Conservation (phyloP, 1,140 invertebrate genomes). For the Drosophila pallidifrons region DNA sequence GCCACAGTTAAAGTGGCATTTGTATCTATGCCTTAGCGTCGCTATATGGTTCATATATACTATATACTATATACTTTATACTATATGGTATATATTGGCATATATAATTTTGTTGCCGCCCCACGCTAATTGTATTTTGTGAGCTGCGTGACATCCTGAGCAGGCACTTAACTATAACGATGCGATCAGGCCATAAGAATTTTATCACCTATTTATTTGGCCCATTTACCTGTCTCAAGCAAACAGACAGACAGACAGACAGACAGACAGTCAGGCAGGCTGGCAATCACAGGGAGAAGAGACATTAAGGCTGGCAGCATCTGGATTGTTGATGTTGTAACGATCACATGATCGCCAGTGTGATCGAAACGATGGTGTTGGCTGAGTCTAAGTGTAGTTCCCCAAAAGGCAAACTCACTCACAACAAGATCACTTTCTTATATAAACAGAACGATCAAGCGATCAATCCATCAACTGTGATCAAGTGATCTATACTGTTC, state of each 20-base stretch:
- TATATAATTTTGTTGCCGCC: neutral
- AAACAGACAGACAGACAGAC: slow-evolving; percentile 4
- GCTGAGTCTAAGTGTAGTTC: slow-evolving; percentile 9
- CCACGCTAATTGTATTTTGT: neutral
- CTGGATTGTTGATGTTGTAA: slow-evolving; percentile 21
- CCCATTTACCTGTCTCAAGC: slow-evolving; percentile 37
- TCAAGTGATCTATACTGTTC: slow-evolving; percentile 9
- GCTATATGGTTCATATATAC: slow-evolving; percentile 16
- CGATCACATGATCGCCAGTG: slow-evolving; percentile 21
- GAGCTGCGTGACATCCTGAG: slow-evolving; percentile 24
- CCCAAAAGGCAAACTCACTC: neutral
- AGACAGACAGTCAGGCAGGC: neutral
- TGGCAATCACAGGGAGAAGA: neutral
- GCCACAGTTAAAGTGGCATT: too few species aligned
- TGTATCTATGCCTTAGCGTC: slow-evolving; percentile 3
- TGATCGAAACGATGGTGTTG: neutral
- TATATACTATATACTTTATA: slow-evolving; percentile 21
- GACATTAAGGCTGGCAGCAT: neutral
- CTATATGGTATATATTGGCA: neutral
- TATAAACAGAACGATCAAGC: slow-evolving; percentile 5
- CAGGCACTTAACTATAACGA: slow-evolving; percentile 18
- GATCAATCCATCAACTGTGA: slow-evolving; percentile 3
- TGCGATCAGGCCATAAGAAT: slow-evolving; percentile 37
- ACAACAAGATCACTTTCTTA: slow-evolving; percentile 16
- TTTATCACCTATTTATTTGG: slow-evolving; percentile 46